A percentile compares a stretch with the other conserved stretches of the same genome.
phyloP scores from a whole-genome alignment of 2,113 vertebrate species.

The Actinemys pallida region DNA sequence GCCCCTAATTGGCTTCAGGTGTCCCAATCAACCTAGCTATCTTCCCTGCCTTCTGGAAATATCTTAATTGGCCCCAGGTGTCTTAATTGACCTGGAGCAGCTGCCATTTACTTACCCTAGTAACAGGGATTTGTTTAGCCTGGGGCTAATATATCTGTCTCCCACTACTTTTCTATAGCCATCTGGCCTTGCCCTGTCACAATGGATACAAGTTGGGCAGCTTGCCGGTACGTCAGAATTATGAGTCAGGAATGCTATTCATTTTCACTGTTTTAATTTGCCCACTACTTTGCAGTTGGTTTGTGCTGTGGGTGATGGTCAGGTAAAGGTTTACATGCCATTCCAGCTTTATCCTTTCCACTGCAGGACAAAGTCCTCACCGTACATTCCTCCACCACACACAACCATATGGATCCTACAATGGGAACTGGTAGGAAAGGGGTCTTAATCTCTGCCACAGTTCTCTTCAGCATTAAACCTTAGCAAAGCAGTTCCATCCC shows the following conservation, averaged over 20 bases:
- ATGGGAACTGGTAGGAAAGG: neutral
- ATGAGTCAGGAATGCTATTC: neutral
- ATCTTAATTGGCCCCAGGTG: no score
- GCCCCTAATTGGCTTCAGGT: no score
- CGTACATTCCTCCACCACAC: neutral
- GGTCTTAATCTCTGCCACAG: neutral
- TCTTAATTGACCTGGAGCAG: no score
- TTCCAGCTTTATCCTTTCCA: neutral
- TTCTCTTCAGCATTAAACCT: neutral
- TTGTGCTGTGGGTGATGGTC: neutral
- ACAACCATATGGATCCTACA: neutral
- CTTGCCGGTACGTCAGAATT: neutral
- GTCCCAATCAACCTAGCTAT: no score
- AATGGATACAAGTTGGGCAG: neutral
- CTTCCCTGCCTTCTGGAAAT: no score
- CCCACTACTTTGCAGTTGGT: neutral
- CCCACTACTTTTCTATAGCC: no score
- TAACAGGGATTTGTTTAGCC: no score
- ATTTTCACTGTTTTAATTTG: neutral
- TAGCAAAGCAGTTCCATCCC: neutral
- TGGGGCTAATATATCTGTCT: no score
- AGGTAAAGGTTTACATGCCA: neutral
- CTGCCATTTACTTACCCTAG: no score
- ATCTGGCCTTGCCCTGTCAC: no score
- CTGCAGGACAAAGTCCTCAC: neutral